A percentile compares a stretch with the other conserved stretches of the same genome.
phyloP scores from a whole-genome alignment of 2,113 vertebrate species.

The Setophaga kirtlandii region DNA sequence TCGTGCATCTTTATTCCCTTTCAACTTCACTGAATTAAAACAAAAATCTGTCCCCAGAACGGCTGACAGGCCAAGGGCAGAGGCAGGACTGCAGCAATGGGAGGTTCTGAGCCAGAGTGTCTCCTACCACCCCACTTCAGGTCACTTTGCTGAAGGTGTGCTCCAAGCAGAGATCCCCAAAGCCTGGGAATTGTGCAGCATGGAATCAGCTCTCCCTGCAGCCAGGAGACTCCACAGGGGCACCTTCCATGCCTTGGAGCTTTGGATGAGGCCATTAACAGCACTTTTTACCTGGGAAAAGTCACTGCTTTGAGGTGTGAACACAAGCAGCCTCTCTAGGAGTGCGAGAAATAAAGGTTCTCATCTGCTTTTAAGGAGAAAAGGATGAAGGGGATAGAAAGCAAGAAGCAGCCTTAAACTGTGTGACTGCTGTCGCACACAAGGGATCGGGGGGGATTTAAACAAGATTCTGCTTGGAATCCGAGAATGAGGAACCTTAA shows the following conservation, averaged over 20 bases:
- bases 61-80: background rate
- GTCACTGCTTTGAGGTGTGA: background rate
- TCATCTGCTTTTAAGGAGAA: background rate
- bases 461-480: background rate
- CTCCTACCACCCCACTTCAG: background rate
- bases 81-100: background rate
- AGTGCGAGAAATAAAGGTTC: fast-evolving
- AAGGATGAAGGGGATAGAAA: background rate
- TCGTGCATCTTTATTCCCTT: background rate
- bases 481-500: background rate
- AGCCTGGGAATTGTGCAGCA: background rate
- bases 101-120: background rate
- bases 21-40: background rate
- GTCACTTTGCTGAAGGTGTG: background rate
- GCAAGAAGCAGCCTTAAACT: background rate
- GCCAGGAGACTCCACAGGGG: fast-evolving
- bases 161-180: background rate
- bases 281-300: fast-evolving
- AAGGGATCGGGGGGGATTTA: background rate
- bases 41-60: background rate
- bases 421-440: background rate
- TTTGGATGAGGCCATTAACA: background rate
- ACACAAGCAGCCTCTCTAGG: background rate
- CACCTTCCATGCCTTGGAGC: fast-evolving
- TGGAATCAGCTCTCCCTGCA: background rate